Percentiles rank a stretch among this genome's conserved stretches.
Conservation (phyloP, 2,888 invertebrate genomes). For the Bibio marci region DNA sequence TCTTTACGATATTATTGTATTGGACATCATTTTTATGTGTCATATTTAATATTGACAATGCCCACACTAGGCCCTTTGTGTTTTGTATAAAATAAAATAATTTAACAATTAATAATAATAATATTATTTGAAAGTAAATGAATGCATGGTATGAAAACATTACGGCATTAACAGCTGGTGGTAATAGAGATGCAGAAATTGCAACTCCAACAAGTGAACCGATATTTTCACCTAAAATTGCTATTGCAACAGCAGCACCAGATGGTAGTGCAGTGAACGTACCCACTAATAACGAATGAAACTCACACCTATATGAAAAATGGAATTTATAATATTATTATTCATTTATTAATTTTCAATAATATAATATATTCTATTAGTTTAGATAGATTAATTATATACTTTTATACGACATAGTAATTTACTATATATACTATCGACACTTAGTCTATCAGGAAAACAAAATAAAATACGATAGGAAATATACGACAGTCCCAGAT, state of each 20-base stretch:
- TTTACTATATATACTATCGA: no score
- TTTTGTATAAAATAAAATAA: constrained; percentile 2
- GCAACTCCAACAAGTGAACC: constrained; percentile 67
- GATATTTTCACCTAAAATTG: constrained; percentile 60
- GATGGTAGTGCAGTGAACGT: constrained; percentile 58
- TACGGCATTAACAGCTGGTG: constrained; percentile 66
- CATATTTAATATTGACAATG: constrained; percentile 38
- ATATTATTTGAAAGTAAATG: not conserved
- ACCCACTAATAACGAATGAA: constrained; percentile 50
- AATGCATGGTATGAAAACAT: no score
- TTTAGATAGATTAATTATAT: constrained; percentile 1
- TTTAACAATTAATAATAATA: constrained; percentile 1
- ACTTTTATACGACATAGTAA: no score
- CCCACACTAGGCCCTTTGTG: constrained; percentile 43
- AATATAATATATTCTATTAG: not conserved
- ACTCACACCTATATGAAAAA: constrained; percentile 33
- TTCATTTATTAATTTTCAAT: not conserved
- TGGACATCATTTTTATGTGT: constrained; percentile 31
- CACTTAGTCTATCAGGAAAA: no score
- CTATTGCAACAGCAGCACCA: constrained; percentile 60
- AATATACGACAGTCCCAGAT: no score
- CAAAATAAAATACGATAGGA: no score
- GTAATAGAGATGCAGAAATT: constrained; percentile 62
- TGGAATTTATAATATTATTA: not conserved
- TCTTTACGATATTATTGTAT: constrained; percentile 27